Evolutionary conservation across 2,888 invertebrate species (phyloP).

Genomic region (Urechis unicinctus): DNA sequence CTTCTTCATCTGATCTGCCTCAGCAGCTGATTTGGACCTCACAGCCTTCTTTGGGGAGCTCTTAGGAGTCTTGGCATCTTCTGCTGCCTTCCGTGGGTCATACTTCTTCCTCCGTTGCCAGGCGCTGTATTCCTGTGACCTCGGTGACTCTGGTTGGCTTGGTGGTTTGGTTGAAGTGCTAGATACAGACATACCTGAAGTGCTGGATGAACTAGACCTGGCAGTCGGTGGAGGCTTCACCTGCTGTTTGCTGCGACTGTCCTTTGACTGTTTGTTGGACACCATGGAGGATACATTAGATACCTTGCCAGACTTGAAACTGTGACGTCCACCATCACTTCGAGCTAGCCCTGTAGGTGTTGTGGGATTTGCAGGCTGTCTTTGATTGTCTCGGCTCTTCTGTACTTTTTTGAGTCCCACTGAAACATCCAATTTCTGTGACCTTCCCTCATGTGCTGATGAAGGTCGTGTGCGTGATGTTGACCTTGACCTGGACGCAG

Average conservation of each 20-base stretch:
- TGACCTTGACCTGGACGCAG: slow-evolving; percentile 5
- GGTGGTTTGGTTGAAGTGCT: slow-evolving; percentile 17
- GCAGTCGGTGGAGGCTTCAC: not conserved
- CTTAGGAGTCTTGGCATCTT: slow-evolving; percentile 59
- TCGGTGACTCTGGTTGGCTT: slow-evolving; percentile 34
- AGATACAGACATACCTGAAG: not conserved
- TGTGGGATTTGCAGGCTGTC: not conserved
- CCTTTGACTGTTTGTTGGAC: not conserved
- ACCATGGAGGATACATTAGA: not conserved
- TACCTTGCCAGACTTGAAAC: slow-evolving; percentile 47
- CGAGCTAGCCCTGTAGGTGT: slow-evolving; percentile 31
- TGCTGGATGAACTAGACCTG: not conserved
- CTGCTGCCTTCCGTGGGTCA: slow-evolving; percentile 89
- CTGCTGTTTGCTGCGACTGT: not conserved
- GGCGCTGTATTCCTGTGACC: slow-evolving; percentile 74
- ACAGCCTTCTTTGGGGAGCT: slow-evolving; percentile 30
- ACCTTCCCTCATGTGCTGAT: slow-evolving; percentile 6
- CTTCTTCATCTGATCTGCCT: not conserved
- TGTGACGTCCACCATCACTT: slow-evolving; percentile 62
- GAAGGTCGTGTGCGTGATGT: slow-evolving; percentile 1
- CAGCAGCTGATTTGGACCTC: slow-evolving; percentile 2
- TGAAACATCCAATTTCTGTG: slow-evolving; percentile 31
- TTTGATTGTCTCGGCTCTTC: slow-evolving; percentile 27
- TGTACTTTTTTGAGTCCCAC: slow-evolving; percentile 36
- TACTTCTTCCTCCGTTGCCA: slow-evolving; percentile 94